Percentiles rank a stretch among this genome's conserved stretches.
Conservation (phyloP, 2,797 vertebrate species). For the Zalophus californianus region DNA sequence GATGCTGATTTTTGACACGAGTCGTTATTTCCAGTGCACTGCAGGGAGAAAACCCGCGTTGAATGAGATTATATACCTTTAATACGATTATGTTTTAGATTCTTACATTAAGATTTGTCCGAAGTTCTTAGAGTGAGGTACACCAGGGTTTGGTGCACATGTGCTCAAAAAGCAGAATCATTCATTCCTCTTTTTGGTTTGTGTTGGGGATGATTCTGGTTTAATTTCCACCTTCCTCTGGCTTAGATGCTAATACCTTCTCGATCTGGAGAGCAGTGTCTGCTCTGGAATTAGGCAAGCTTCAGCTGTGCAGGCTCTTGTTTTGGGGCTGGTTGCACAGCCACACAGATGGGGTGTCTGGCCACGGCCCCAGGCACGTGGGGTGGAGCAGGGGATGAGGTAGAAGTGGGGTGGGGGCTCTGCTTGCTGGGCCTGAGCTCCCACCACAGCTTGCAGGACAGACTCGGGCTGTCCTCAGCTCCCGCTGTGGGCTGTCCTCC, state of each 20-base stretch:
- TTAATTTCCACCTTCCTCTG: not conserved
- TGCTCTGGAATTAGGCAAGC: not conserved
- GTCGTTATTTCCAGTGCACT: not conserved
- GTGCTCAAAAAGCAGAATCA: not conserved
- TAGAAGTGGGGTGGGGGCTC: not conserved
- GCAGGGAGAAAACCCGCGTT: not conserved
- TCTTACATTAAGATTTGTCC: not conserved
- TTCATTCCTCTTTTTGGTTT: not conserved
- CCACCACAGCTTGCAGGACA: not conserved
- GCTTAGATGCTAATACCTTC: not conserved
- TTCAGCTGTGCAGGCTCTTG: not conserved
- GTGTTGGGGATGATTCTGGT: not conserved
- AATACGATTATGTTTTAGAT: not conserved
- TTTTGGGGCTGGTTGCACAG: not conserved
- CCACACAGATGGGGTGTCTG: not conserved
- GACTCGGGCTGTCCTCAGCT: not conserved
- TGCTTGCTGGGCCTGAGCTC: not conserved
- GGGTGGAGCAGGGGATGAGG: not conserved
- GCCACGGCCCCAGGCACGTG: not conserved
- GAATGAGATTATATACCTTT: not conserved
- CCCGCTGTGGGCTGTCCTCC: not conserved
- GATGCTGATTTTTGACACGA: not conserved
- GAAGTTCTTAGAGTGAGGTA: constrained; percentile 23
- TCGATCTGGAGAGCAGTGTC: not conserved
- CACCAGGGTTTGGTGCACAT: not conserved